Evolutionary conservation across 2,888 invertebrate genomes (phyloP), one percentile per base, ranked within the genome.

Genomic region (Molanna angustata): DNA sequence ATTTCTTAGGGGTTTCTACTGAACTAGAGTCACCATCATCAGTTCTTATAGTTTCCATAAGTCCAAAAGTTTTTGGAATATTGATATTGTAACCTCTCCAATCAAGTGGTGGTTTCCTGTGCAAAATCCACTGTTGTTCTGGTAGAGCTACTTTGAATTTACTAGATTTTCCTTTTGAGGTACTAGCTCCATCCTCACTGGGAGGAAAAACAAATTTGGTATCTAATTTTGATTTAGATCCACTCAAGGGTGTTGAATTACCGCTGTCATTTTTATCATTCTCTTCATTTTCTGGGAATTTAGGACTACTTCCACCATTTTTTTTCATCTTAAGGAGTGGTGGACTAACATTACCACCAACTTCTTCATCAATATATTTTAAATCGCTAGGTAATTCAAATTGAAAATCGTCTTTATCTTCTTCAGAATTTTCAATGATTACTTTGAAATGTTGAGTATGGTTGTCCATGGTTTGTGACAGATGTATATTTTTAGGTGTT

Each of bases 41-140:
- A 0, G 69, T 64, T 44, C 63, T 67, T 2, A 53, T 35, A 4
- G 69, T 65, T 0, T 45, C 48, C 9, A 72, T 63, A 16, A 74
- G 72, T 0, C 70, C 73, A 13, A 76, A 54, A 1, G 73, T 74
- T 11, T 73, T 64, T 0, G 76, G 73, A 7, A 76, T 72, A 1
- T 68, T 67, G 2, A 68, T 64, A 31, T 67, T 64, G 61, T 74
- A 76, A 48, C 57, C 47, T 47, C 71, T 73, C 56, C 54, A 58
- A 49, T 56, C 56, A 11, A 56, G 43, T 1, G 54, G 51, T 0
- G 72, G 69, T 31, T 74, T 65, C 52, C 73, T 74, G 44, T 73
- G 70, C 18, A 54, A 14, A 1, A 76, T 57, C 74, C 74, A 76
- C 19, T 50, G 56, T 69, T 74, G 75, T 52, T 76, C 76, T 0